Conservation (phyloP, 2,888 invertebrate species). For the Drosophila leonis region DNA sequence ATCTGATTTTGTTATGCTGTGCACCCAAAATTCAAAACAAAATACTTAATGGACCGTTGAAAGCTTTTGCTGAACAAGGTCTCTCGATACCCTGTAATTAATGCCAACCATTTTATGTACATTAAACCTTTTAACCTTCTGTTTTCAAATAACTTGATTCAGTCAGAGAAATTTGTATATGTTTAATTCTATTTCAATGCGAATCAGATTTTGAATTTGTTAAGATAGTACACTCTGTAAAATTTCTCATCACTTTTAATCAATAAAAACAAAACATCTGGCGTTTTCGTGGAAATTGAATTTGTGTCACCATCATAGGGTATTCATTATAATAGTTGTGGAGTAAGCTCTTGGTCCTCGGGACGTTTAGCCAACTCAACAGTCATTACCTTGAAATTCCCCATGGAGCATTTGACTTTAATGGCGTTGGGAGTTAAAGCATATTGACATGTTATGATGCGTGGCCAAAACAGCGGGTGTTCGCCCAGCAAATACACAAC, state of each 20-base stretch:
- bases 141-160: no score
- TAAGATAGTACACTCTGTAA: no score
- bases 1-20: slow-evolving; percentile 58
- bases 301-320: slow-evolving; percentile 27
- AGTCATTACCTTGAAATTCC: slow-evolving; percentile 61
- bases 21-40: slow-evolving; percentile 38
- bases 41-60: slow-evolving; percentile 22
- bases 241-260: not conserved
- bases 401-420: slow-evolving; percentile 79
- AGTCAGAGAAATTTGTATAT: no score
- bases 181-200: not conserved
- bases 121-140: no score
- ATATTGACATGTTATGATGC: slow-evolving; percentile 83
- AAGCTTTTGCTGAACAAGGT: not conserved
- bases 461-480: slow-evolving; percentile 65
- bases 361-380: slow-evolving; percentile 38
- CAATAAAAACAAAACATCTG: not conserved
- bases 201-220: no score
- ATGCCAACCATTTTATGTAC: no score
- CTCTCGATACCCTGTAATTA: slow-evolving; percentile 20
- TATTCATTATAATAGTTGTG: slow-evolving; percentile 30
- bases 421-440: slow-evolving; percentile 69
- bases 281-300: not conserved
- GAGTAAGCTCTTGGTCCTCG: slow-evolving; percentile 8
- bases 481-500: slow-evolving; percentile 22